A percentile compares a stretch with the other conserved stretches of the same genome.
Evolutionary conservation across 2,797 vertebrate species (phyloP).

Genomic region (Falco rusticolus): DNA sequence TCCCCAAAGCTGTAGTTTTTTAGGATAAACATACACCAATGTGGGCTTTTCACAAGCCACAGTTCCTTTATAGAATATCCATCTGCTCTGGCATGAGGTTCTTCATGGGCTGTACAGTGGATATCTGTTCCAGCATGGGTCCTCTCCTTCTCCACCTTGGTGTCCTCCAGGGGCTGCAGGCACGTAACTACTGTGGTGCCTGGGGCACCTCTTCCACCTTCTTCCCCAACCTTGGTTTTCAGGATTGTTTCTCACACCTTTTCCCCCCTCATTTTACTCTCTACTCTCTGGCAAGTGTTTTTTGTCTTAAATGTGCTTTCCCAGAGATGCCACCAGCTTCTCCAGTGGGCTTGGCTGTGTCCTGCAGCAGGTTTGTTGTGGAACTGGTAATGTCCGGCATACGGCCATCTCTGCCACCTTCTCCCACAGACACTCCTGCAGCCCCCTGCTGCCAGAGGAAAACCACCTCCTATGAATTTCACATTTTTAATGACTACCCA

Average conservation of each 20-base stretch:
- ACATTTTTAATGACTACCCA: background rate
- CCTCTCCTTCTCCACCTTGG: background rate
- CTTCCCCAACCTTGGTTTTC: background rate
- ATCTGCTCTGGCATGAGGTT: background rate
- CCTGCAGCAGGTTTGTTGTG: background rate
- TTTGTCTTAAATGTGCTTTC: background rate
- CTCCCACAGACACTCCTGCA: background rate
- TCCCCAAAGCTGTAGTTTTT: too few relatives aligned
- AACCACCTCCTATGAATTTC: background rate
- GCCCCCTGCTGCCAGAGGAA: background rate
- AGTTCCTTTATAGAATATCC: background rate
- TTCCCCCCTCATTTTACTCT: background rate
- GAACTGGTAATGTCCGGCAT: background rate
- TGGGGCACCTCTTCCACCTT: background rate
- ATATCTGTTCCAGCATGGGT: background rate
- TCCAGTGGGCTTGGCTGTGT: background rate
- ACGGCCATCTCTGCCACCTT: background rate
- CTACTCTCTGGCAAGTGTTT: background rate
- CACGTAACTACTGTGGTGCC: background rate
- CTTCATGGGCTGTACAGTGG: background rate
- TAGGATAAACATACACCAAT: too few relatives aligned
- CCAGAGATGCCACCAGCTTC: background rate
- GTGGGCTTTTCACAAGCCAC: background rate
- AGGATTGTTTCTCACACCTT: background rate
- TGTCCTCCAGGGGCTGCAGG: background rate